Evolutionary conservation across 2,888 invertebrate genomes (phyloP).

Genomic region (Abrostola tripartita): DNA sequence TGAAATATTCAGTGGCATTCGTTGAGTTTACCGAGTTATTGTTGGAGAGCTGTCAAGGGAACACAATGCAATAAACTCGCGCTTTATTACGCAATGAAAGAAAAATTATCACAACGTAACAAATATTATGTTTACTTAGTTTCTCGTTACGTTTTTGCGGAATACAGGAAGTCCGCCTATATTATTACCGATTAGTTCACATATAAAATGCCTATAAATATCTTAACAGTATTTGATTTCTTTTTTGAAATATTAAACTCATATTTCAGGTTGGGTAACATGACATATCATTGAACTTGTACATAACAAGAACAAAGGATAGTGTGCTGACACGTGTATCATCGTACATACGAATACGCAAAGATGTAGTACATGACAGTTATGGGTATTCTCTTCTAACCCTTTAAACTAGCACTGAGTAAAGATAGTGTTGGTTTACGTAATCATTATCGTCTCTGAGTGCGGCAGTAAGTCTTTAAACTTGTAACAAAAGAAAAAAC

Average conservation of each 20-base stretch:
- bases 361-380: constrained; percentile 8
- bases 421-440: too few species aligned
- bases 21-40: constrained; percentile 30
- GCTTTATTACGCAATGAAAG: constrained; percentile 29
- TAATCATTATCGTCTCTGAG: too few species aligned
- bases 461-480: not conserved
- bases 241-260: too few species aligned
- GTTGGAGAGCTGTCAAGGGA: constrained; percentile 43
- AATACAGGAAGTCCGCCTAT: constrained; percentile 11
- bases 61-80: constrained; percentile 24
- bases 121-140: constrained; percentile 3
- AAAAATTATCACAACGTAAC: constrained; percentile 22
- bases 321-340: not conserved
- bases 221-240: too few species aligned
- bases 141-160: not conserved
- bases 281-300: constrained; percentile 4
- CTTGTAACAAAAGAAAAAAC: not conserved
- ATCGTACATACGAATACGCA: constrained; percentile 2
- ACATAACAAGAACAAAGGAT: constrained; percentile 10
- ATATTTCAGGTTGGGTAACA: not conserved
- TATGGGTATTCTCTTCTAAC: constrained; percentile 6
- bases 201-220: too few species aligned
- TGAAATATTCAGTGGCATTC: constrained; percentile 31
- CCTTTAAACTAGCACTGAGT: not conserved
- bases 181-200: not conserved